Evolutionary conservation across 2,113 vertebrate species (phyloP).

Genomic region (Mastomys natalensis): DNA sequence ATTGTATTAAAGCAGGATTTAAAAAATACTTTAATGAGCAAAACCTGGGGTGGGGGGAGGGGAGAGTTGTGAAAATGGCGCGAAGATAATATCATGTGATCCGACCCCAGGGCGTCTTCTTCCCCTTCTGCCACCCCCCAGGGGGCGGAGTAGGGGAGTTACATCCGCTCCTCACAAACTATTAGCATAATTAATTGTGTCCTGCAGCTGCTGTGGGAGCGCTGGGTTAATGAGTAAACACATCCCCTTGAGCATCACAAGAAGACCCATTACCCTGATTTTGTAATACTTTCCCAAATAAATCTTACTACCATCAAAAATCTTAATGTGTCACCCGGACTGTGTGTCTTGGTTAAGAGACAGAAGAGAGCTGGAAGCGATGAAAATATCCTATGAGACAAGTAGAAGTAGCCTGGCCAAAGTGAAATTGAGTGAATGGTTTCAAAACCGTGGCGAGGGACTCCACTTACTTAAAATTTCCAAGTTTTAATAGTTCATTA

Average conservation of each 20-base stretch:
- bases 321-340: slow-evolving; percentile 44
- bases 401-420: neutral
- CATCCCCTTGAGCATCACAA: slow-evolving; percentile 56
- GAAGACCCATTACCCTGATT: slow-evolving; percentile 80
- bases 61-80: slow-evolving; percentile 92
- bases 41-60: slow-evolving; percentile 81
- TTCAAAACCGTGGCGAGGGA: slow-evolving; percentile 9
- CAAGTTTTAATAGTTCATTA: slow-evolving; percentile 69
- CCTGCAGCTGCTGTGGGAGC: slow-evolving; percentile 85
- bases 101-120: slow-evolving; percentile 87
- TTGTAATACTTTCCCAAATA: slow-evolving; percentile 68
- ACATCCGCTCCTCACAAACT: slow-evolving; percentile 87
- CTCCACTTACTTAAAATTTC: slow-evolving; percentile 38
- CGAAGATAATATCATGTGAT: slow-evolving; percentile 93
- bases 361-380: slow-evolving; percentile 19
- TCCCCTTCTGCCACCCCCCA: slow-evolving; percentile 80
- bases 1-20: slow-evolving; percentile 71
- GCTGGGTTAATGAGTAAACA: slow-evolving; percentile 76
- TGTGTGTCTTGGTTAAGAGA: slow-evolving; percentile 24
- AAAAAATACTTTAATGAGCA: slow-evolving; percentile 86
- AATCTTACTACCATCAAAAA: slow-evolving; percentile 52
- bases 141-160: slow-evolving; percentile 58
- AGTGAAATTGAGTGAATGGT: neutral
- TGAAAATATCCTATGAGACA: slow-evolving; percentile 47
- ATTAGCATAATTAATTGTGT: slow-evolving; percentile 91